A percentile compares a stretch with the other conserved stretches of the same genome.
Evolutionary conservation across 2,888 invertebrate genomes (phyloP).

Genomic region (Oscheius sp.): DNA sequence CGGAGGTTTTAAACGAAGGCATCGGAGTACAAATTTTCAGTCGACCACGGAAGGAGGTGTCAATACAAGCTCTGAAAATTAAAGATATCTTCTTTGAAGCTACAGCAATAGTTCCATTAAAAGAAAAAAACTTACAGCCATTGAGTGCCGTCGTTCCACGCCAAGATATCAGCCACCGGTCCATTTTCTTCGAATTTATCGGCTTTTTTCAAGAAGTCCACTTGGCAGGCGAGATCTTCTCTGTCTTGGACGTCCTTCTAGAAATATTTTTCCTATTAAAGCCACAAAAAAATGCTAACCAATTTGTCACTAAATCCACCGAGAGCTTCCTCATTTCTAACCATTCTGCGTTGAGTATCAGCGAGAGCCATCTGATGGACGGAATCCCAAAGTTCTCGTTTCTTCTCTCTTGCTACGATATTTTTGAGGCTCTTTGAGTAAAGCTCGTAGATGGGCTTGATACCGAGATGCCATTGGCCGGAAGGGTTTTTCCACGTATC

Average conservation of each 20-base stretch:
- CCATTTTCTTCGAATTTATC: constrained; percentile 89
- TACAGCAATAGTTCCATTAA: background rate
- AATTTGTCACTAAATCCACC: constrained; percentile 63
- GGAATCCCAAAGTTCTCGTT: constrained; percentile 85
- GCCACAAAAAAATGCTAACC: background rate
- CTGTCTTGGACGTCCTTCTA: constrained; percentile 81
- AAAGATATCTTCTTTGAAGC: background rate
- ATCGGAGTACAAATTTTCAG: constrained; percentile 81
- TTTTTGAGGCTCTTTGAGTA: constrained; percentile 79
- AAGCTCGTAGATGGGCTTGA: constrained; percentile 84
- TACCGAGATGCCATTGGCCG: constrained; percentile 85
- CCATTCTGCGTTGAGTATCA: constrained; percentile 80
- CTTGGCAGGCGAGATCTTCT: constrained; percentile 86
- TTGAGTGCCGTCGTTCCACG: constrained; percentile 87
- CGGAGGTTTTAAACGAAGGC: constrained; percentile 83
- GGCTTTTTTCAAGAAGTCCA: constrained; percentile 81
- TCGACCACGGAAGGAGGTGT: constrained; percentile 84
- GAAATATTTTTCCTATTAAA: constrained; percentile 13
- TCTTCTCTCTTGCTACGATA: constrained; percentile 76
- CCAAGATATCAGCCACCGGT: constrained; percentile 89
- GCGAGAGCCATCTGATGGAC: constrained; percentile 83
- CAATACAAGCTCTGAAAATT: constrained; percentile 80
- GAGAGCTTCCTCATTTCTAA: constrained; percentile 76
- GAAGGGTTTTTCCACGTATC: constrained; percentile 83
- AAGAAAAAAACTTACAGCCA: constrained; percentile 78